Evolutionary conservation across 2,797 vertebrate species (phyloP), one percentile per base, ranked within the genome.

Genomic region (Rhinella marina): DNA sequence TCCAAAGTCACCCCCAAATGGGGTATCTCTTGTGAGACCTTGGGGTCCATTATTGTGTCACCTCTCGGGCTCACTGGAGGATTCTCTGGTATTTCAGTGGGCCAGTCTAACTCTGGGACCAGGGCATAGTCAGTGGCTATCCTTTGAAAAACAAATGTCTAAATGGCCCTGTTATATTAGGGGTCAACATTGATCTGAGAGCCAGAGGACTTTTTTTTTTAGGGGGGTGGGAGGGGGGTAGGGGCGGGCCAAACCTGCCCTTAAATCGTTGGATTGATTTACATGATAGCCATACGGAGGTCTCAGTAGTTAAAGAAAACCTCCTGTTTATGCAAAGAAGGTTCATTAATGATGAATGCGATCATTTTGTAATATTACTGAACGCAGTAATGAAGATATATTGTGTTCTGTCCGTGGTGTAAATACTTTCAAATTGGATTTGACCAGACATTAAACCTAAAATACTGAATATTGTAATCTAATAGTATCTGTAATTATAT

Each of bases 321-420:
- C 75, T 25, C 48, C 75, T 8, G 23, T 54, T 77, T 54, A 13
- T 25, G n/a, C 23, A 76, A 1, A 17, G 72, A 50, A 50, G 21
- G 19, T 52, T 77, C 13, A 77, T 77, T 54, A 25, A n/a, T 13
- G 75, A 54, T 77, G 11, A 77, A 77, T 77, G 75, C 52, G 73
- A 76, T 73, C 32, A 48, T 23, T 73, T 48, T 10, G 48, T 73
- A 9, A 48, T 76, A n/a, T 14, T 52, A 50, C 73, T n/a, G 73
- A 48, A 21, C 21, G 0, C 23, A 14, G 73, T 76, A n/a, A 76
- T 52, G 73, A 25, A 76, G 73, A 76, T 76, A 8, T 0, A 77
- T 25, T 14, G 54, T 54, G 41, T 54, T 25, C 41, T 1, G 13
- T 25, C 50, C 10, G 50, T 4, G 48, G 21, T 21, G 48, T n/a